Base-by-base conservation (phyloP, 2,888 invertebrate genomes). In the Cartodere bifasciata region DNA sequence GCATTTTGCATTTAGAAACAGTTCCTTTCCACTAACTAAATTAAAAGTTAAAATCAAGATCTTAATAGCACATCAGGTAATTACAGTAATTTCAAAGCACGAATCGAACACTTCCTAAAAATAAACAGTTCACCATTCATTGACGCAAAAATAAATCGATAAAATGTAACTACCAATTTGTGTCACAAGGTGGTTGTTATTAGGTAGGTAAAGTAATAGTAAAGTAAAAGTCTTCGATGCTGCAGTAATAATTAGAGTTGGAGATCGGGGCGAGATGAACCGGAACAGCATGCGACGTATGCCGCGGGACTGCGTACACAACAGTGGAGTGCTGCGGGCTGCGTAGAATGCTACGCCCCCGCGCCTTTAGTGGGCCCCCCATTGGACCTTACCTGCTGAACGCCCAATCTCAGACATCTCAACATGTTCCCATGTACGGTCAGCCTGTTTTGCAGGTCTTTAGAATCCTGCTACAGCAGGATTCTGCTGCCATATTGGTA, bases 151-250 rank as follows among this genome's bases (percentile, higher is more conserved):
- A 43, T 44, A 46, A 45, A 45, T 45, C 41, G 46, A 50, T 49
- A 46, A 48, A 42, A 40, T n/a, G n/a, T 36, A 50, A 49, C 48
- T 48, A 44, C 47, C 44, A 52, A 49, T 50, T 47, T 49, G 37
- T 46, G 46, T 46, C 47, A 46, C 48, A 48, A 51, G 47, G 44
- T 50, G 43, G 43, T 43, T 40, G 46, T 50, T 50, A 49, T 46
- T 45, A 46, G 47, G 46, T 45, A 45, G 43, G 44, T 49, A 50
- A 41, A 34, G 45, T 48, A 50, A 51, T 51, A 50, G 45, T 36
- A 41, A 36, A 31, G 38, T 22, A 36, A 31, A 27, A 28, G 31
- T 23, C 10, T 5, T 30, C 11, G 21, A 6, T 21, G 17, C 27
- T 13, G 27, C 6, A 15, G 27, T 26, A 26, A 26, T 26, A 13